Evolutionary conservation across 2,888 invertebrate species (phyloP), one percentile per base, ranked within the genome.

Genomic region (Reticulitermes lucifugus): DNA sequence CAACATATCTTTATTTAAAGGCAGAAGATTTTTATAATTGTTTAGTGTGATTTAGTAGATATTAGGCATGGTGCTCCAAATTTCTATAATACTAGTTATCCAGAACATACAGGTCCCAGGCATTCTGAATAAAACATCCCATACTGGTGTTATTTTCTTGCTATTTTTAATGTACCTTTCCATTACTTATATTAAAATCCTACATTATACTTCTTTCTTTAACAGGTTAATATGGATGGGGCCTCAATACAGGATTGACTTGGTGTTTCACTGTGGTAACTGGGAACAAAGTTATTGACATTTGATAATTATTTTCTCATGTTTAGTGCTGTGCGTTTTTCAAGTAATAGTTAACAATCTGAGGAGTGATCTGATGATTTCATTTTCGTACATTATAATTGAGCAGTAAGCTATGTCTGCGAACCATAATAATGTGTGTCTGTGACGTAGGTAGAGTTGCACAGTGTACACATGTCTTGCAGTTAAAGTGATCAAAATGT

Each of bases 251-350:
- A 77, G 77, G 77, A 77, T 73, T 35, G 35, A 21, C 73, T 73
- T 21, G 29, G n/a, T 81, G 46, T 70, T 70, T 65, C 70, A 81
- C 81, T 65, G 81, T 46, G 81, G 81, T 81, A 81, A 81, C 29
- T 81, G 81, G 81, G 81, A 81, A 81, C 81, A 81, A 80, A 51
- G 55, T 81, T 65, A 81, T 65, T 81, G 65, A 70, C 81, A 81
- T 81, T 70, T 43, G 43, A 81, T 81, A 65, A 65, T 81, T 81
- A 81, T 81, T 81, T 81, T 81, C 81, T 65, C 22, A 79, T 35
- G 29, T 10, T 79, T 81, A 81, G 70, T 70, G 22, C 6, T n/a
- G 46, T 35, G 41, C 77, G 46, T 41, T 77, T 46, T 77, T 25
- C 6, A 70, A 70, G 29, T 25, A 29, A 70, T 70, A n/a, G 41